Base-by-base conservation (phyloP, 2,888 invertebrate species). In the Platerodrilus igneus region DNA sequence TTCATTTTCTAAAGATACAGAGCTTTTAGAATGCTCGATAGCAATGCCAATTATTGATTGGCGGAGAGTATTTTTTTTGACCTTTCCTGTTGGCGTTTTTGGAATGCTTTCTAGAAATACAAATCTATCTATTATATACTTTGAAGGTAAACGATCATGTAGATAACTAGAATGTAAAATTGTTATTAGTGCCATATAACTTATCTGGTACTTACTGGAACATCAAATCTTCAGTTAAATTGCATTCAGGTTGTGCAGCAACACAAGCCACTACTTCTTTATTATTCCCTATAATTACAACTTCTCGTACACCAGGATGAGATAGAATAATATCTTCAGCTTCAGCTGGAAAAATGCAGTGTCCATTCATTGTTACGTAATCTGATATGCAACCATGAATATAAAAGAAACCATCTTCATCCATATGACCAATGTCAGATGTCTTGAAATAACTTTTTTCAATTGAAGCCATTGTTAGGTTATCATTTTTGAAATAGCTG, bases 371-470 rank as follows among this genome's bases (percentile, higher is more conserved):
- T 5, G 29, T 35, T 11, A 63, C 51, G 11, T 58, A 39, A 31
- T 64, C 62, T 4, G 54, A 54, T 2, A 58, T 45, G 21, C 60
- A 46, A 2, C 64, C 63, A 13, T 53, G 50, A 4, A 64, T 40
- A 34, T 57, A 64, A n/a, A 65, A 23, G 53, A 56, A 63, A 3
- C 61, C 61, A 3, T 58, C 54, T 8, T 48, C 37, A 37, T 64
- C 64, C 28, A 52, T 57, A 36, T 53, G 55, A 1, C 57, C 62
- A 4, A 62, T 32, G 30, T 65, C 65, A 1, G 62, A 63, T 1
- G 65, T 64, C 53, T 52, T 60, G 30, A 60, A 59, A 34, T 49
- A 64, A 1, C 58, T 57, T 16, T 48, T 58, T 21, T 54, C 50
- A 28, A 58, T 41, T 3, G 46, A 19, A 1, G 37, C 41, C 14